Conservation (phyloP, 2,888 invertebrate species). For the Strigamia transsilvanica region DNA sequence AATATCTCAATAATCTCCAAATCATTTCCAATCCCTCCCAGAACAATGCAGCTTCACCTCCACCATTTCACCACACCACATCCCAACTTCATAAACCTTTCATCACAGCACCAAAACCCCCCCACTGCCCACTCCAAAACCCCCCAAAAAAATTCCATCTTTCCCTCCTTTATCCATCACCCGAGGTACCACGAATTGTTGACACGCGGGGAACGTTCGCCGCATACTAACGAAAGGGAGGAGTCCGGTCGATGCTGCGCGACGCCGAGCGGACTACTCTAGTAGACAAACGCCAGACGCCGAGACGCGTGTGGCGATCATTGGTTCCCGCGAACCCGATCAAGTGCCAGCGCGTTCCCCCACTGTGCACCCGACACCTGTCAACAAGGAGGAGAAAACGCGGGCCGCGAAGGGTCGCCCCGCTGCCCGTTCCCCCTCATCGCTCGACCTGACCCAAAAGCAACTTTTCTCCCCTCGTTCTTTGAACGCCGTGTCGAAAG, state of each 20-base stretch:
- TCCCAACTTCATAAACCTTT: too few species aligned
- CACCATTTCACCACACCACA: too few species aligned
- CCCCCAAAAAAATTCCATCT: too few species aligned
- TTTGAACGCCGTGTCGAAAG: neutral
- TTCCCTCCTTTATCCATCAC: too few species aligned
- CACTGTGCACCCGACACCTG: neutral
- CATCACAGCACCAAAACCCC: too few species aligned
- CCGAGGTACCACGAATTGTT: neutral
- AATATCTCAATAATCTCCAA: too few species aligned
- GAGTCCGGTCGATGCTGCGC: conserved; percentile 13
- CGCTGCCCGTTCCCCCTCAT: neutral
- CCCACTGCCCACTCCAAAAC: too few species aligned
- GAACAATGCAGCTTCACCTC: too few species aligned
- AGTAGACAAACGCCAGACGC: conserved; percentile 10
- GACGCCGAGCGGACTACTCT: conserved; percentile 20
- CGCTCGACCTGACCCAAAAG: neutral
- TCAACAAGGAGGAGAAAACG: neutral
- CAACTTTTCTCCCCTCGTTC: neutral
- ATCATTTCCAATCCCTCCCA: too few species aligned
- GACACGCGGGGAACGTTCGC: conserved; percentile 10
- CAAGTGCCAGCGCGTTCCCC: neutral
- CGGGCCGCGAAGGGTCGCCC: too few species aligned
- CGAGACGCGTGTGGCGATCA: neutral
- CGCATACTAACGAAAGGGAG: conserved; percentile 20
- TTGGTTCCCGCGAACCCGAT: neutral